These are phyloP conservation scores for Pantherophis alleghaniensis DNA, from an alignment of 2,797 vertebrate species.

Conservation along the genomic window DNA sequence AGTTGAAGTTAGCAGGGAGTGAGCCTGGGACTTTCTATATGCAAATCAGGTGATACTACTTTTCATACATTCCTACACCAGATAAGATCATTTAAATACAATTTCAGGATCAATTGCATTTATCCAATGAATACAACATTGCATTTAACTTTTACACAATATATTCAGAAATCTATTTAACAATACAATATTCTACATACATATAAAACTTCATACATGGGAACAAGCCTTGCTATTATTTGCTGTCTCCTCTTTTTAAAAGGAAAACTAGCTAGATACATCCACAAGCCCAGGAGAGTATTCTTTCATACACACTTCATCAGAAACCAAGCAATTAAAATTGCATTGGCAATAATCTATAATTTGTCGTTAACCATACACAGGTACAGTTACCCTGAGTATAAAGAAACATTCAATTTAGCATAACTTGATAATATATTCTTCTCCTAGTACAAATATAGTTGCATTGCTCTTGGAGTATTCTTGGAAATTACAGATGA, in stretches of 20 bases:
- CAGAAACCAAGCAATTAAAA: background rate
- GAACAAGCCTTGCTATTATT: background rate
- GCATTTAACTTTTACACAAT: background rate
- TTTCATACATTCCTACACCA: background rate
- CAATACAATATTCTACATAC: background rate
- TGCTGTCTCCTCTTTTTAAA: background rate
- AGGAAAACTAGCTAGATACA: background rate
- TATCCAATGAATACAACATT: background rate
- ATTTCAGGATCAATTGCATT: background rate
- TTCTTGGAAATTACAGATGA: background rate
- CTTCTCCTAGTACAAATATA: background rate
- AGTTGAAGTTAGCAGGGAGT: background rate
- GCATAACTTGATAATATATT: background rate
- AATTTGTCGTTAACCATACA: background rate
- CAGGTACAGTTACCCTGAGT: background rate
- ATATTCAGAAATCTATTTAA: no score
- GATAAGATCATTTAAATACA: background rate
- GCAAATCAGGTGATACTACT: background rate
- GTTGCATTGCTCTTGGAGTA: background rate
- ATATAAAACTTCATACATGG: background rate
- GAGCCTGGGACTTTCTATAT: background rate
- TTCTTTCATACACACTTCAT: background rate
- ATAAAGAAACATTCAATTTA: background rate
- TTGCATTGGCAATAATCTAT: background rate
- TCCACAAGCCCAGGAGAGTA: background rate